These are phyloP conservation scores for Holothuria scabra DNA, from an alignment of 53 echinoderm and acorn worm genomes.

Conservation along the genomic window DNA sequence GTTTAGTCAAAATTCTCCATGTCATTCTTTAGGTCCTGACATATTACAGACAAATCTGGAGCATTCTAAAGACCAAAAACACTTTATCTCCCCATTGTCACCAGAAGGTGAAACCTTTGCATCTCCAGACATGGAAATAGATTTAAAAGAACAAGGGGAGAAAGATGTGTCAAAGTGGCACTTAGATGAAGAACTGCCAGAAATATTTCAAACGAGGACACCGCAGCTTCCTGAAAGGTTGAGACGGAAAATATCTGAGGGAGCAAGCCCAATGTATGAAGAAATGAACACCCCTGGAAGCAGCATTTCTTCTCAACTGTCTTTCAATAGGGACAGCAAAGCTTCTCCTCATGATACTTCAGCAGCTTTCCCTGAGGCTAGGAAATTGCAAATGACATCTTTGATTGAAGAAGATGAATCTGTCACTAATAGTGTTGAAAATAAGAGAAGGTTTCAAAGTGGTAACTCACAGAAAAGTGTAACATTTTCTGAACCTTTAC, in stretches of 20 bases:
- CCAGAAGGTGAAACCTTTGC: background rate
- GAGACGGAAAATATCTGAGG: slow-evolving; percentile 41
- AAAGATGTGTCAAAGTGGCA: background rate
- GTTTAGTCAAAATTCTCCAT: too few species aligned
- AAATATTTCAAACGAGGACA: slow-evolving; percentile 75
- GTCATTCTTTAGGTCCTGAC: too few species aligned
- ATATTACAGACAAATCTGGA: too few species aligned
- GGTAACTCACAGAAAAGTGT: slow-evolving; percentile 88
- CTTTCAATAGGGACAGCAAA: slow-evolving; percentile 9
- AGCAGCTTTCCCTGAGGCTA: slow-evolving; percentile 1
- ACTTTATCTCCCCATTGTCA: too few species aligned
- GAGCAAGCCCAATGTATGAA: slow-evolving; percentile 12
- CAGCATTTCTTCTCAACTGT: background rate
- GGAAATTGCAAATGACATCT: slow-evolving; percentile 14
- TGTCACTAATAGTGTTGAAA: background rate
- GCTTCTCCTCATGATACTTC: background rate
- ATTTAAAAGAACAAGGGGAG: background rate
- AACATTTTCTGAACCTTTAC: slow-evolving; percentile 74
- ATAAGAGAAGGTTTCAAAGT: slow-evolving; percentile 41
- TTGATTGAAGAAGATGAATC: slow-evolving; percentile 9
- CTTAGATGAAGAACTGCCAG: slow-evolving; percentile 67
- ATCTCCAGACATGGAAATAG: background rate
- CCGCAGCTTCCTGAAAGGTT: slow-evolving; percentile 68
- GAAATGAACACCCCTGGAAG: background rate
- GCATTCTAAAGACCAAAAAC: too few species aligned